Percentiles rank a stretch among this genome's conserved stretches.
These are phyloP conservation scores for Ips nitidus DNA, from an alignment of 1,140 invertebrate genomes.

Conservation along the genomic window DNA sequence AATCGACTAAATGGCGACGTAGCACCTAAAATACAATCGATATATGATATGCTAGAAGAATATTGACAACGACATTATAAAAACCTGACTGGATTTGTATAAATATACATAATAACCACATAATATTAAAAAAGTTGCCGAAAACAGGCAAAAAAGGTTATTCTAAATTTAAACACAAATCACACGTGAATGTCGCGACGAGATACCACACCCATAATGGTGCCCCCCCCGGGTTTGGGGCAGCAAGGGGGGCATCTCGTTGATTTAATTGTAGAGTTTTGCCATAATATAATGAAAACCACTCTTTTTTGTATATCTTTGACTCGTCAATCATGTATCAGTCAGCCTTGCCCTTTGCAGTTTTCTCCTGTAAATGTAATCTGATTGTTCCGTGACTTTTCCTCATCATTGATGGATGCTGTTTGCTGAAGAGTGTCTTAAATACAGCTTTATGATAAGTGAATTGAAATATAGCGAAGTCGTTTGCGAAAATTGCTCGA, in stretches of 20 bases:
- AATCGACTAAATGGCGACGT: too few species aligned
- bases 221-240: conserved; percentile 9
- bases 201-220: conserved; percentile 23
- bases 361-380: background rate
- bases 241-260: background rate
- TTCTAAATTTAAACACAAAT: conserved; percentile 30
- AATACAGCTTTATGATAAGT: background rate
- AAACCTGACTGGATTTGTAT: too few species aligned
- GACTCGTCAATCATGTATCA: background rate
- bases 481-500: conserved; percentile 16
- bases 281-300: background rate
- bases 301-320: background rate
- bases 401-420: background rate
- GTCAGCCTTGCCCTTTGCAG: background rate
- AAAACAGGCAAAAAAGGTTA: background rate
- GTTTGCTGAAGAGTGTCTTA: background rate
- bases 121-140: too few species aligned
- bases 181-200: conserved; percentile 26
- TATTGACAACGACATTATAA: too few species aligned
- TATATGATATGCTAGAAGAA: too few species aligned
- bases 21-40: too few species aligned
- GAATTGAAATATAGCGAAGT: conserved; percentile 2
- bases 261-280: conserved; percentile 16
- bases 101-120: too few species aligned
- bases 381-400: background rate